A percentile compares a stretch with the other conserved stretches of the same genome.
These are phyloP conservation scores for Agrilus planipennis DNA, from an alignment of 1,140 invertebrate genomes.

Conservation along the genomic window DNA sequence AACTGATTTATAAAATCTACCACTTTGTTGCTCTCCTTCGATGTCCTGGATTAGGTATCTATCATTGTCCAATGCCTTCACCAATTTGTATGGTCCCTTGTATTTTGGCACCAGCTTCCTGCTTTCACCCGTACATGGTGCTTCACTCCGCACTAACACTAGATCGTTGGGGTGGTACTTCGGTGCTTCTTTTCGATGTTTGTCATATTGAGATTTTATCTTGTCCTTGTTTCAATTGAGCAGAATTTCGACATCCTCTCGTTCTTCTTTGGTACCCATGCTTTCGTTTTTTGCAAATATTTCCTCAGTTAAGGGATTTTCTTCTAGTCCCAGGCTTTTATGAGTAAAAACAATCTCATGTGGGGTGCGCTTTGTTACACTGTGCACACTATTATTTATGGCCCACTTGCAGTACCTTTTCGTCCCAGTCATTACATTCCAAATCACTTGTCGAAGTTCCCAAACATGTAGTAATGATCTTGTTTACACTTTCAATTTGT, in stretches of 20 bases:
- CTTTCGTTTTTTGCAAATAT: neutral
- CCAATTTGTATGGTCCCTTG: neutral
- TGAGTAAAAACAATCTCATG: slow-evolving; percentile 1
- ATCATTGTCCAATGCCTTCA: slow-evolving; percentile 1
- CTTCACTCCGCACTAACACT: neutral
- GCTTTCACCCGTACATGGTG: neutral
- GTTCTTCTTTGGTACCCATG: neutral
- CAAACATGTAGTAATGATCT: slow-evolving; percentile 7
- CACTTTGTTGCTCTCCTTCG: neutral
- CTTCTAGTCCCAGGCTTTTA: neutral
- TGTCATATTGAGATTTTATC: neutral
- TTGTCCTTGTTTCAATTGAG: neutral
- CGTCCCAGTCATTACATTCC: slow-evolving; percentile 7
- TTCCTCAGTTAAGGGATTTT: slow-evolving; percentile 1
- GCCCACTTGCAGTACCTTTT: slow-evolving; percentile 10
- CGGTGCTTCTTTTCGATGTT: neutral
- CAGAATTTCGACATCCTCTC: neutral
- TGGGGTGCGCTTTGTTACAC: slow-evolving; percentile 10
- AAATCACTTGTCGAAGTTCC: slow-evolving; percentile 4
- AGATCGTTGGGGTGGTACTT: neutral
- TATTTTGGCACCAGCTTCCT: slow-evolving; percentile 1
- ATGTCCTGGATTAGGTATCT: slow-evolving; percentile 1
- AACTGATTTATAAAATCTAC: slow-evolving; percentile 2
- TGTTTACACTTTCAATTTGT: slow-evolving; percentile 18
- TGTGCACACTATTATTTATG: slow-evolving; percentile 12